Percentiles rank a stretch among this genome's conserved stretches.
These are phyloP conservation scores for Gastrophysa polygoni DNA, from an alignment of 2,888 invertebrate species.

Conservation along the genomic window DNA sequence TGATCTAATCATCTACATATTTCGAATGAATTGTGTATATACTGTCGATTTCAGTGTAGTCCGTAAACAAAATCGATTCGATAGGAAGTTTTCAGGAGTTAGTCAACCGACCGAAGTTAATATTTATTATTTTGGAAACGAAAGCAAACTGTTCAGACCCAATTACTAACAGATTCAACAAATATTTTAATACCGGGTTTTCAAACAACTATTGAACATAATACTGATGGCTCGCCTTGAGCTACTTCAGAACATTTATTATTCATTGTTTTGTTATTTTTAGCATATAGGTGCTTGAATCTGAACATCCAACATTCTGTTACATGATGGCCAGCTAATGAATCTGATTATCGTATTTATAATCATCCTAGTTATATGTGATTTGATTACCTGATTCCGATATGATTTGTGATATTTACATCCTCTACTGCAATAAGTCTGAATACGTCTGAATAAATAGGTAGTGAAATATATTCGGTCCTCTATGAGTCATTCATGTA, in stretches of 20 bases:
- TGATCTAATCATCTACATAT: no score
- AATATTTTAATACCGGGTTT: constrained; percentile 26
- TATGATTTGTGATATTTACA: no score
- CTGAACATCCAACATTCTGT: background rate
- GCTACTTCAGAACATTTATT: constrained; percentile 35
- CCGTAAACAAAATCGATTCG: background rate
- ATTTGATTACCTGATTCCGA: no score
- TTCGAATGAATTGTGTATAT: background rate
- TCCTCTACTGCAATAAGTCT: no score
- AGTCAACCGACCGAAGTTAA: background rate
- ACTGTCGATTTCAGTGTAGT: background rate
- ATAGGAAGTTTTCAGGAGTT: background rate
- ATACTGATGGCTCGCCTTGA: constrained; percentile 35
- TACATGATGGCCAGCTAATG: no score
- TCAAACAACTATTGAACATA: constrained; percentile 22
- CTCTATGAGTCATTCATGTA: no score
- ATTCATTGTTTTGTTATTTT: constrained; percentile 38
- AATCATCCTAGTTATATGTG: no score
- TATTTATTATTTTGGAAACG: constrained; percentile 4
- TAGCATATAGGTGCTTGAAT: constrained; percentile 8
- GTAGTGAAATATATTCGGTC: no score
- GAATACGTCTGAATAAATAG: no score
- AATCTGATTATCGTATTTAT: no score
- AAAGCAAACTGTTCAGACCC: background rate
- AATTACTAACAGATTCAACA: constrained; percentile 12